These are phyloP conservation scores for Lepisosteus oculatus DNA, from an alignment of 2,113 vertebrate species.

Conservation along the genomic window DNA sequence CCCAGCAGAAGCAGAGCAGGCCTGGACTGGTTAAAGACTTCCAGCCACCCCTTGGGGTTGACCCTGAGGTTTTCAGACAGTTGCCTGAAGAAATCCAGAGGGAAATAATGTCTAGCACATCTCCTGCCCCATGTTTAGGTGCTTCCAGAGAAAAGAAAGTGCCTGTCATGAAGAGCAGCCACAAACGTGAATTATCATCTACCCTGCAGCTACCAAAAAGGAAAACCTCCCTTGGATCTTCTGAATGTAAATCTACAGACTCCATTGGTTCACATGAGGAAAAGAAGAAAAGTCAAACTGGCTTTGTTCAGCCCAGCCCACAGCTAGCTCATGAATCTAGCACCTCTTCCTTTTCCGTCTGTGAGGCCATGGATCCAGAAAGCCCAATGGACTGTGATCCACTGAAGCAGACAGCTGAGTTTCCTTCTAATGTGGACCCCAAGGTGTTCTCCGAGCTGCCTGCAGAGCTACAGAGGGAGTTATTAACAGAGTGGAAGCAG, in stretches of 20 bases:
- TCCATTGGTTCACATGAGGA: background rate
- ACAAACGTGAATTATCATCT: background rate
- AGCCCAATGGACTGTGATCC: background rate
- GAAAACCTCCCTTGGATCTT: background rate
- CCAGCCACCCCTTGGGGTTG: slow-evolving; percentile 56
- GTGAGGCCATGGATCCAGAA: background rate
- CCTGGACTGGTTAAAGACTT: background rate
- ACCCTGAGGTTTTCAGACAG: slow-evolving; percentile 74
- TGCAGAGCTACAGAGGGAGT: slow-evolving; percentile 68
- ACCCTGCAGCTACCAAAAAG: background rate
- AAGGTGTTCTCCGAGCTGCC: slow-evolving; percentile 81
- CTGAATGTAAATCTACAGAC: background rate
- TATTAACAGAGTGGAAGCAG: slow-evolving; percentile 75
- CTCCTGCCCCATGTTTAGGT: background rate
- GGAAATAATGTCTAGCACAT: slow-evolving; percentile 65
- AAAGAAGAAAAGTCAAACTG: too few relatives aligned
- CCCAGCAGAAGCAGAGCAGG: background rate
- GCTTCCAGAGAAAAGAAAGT: background rate
- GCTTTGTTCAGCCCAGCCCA: background rate
- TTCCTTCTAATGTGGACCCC: slow-evolving; percentile 71
- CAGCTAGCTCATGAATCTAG: background rate
- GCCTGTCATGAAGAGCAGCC: background rate
- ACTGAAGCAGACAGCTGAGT: slow-evolving; percentile 16
- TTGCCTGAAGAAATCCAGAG: slow-evolving; percentile 78
- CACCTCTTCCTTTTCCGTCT: background rate